A percentile compares a stretch with the other conserved stretches of the same genome.
phyloP scores from a whole-genome alignment of 2,888 invertebrate genomes.

The Oxystoma pomonae region DNA sequence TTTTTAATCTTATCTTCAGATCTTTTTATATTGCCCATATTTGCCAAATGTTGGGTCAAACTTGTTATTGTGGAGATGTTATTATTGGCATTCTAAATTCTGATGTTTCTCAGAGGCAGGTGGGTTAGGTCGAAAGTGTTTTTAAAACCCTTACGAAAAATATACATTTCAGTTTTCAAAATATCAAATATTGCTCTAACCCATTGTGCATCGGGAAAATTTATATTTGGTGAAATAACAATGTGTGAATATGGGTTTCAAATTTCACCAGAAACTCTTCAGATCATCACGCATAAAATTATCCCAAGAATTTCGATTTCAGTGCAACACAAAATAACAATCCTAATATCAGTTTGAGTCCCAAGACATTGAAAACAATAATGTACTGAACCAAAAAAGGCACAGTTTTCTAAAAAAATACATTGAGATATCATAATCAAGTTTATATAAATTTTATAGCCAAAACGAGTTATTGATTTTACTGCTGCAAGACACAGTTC shows the following conservation, averaged over 20 bases:
- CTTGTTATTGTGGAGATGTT: background rate
- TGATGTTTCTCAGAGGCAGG: background rate
- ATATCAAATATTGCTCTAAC: conserved; percentile 7
- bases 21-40: conserved; percentile 6
- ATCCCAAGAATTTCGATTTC: background rate
- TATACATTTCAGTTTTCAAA: conserved; percentile 16
- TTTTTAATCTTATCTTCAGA: background rate
- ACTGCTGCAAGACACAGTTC: too few relatives aligned
- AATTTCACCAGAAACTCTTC: background rate
- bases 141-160: conserved; percentile 19
- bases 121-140: conserved; percentile 8
- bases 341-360: too few relatives aligned
- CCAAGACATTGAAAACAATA: too few relatives aligned
- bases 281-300: background rate
- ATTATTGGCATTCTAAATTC: background rate
- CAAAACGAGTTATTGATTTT: too few relatives aligned
- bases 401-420: too few relatives aligned
- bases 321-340: background rate
- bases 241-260: conserved; percentile 1
- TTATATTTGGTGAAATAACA: conserved; percentile 16
- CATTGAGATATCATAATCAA: too few relatives aligned
- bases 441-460: too few relatives aligned
- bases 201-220: conserved; percentile 12
- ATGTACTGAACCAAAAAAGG: too few relatives aligned
- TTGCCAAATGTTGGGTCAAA: conserved; percentile 21